Evolutionary conservation across 1,140 invertebrate species (phyloP).

Genomic region (Ruditapes philippinarum): DNA sequence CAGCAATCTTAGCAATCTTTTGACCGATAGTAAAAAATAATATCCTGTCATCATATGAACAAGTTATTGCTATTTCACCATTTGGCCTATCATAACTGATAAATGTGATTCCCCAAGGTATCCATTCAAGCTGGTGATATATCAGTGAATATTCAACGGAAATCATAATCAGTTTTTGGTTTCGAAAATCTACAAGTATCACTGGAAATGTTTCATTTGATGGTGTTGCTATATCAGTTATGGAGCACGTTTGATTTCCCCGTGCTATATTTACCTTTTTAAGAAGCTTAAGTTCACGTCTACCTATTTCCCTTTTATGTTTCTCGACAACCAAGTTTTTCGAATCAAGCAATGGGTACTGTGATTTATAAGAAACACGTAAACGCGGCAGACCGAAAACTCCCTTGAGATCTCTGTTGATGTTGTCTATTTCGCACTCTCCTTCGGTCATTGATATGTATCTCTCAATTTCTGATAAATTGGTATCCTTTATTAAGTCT

Average conservation of each 20-base stretch:
- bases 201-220: neutral
- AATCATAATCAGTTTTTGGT: neutral
- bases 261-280: neutral
- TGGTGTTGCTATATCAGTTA: neutral
- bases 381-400: neutral
- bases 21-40: neutral
- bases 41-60: neutral
- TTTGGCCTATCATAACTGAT: too few relatives aligned
- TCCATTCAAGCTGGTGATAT: neutral
- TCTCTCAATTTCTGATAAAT: neutral
- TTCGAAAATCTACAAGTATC: neutral
- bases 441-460: neutral
- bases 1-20: neutral
- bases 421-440: neutral
- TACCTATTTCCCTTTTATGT: neutral
- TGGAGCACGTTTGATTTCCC: neutral
- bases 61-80: neutral
- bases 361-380: neutral
- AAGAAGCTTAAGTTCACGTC: neutral
- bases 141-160: neutral
- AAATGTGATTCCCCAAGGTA: neutral
- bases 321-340: neutral
- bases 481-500: neutral
- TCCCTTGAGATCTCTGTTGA: neutral
- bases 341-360: neutral